Base-by-base conservation (phyloP, 1,140 invertebrate genomes). In the Sitodiplosis mosellana region DNA sequence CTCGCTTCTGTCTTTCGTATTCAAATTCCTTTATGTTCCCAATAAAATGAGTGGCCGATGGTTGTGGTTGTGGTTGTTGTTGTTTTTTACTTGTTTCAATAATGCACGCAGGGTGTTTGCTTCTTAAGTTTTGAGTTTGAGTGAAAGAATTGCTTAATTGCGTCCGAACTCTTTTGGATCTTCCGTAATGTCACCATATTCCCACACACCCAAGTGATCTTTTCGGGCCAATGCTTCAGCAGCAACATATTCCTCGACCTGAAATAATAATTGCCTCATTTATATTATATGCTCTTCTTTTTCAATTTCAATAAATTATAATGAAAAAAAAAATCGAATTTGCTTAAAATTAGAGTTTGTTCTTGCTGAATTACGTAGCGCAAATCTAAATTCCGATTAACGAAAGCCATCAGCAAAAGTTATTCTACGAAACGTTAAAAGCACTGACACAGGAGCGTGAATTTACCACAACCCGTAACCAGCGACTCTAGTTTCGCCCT, bases 151-250 rank as follows among this genome's bases (percentile, higher is more conserved):
- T 27, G 27, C 27, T 27, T 27, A 27, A 27, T 27, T 27, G 27
- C 46, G 46, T 14, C 46, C 84, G 68, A 90, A 90, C 66, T 92
- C 87, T 52, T 80, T 79, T n/a, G 87, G 85, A 67, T 96, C 90
- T 57, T 96, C 93, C 54, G 83, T 88, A 59, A 95, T 87, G 62
- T 97, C 92, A 15, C 93, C 93, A 63, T 98, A 96, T 55, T 83
- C 77, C 92, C 93, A 98, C 52, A 97, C 81, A 60, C 83, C 87
- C 48, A 78, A 67, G 65, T 90, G 86, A 43, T 78, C 76, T 52
- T 78, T 80, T 62, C 87, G 83, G 3, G 92, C 93, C 46, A 77
- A 70, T 51, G 89, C 80, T 63, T 95, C 83, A 12, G 89, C 86
- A 34, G 75, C 75, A 51, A 71, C 74, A 63, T 95, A 97, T 48